These are phyloP conservation scores for Oryzaephilus surinamensis DNA, from an alignment of 1,140 invertebrate genomes.

Conservation along the genomic window DNA sequence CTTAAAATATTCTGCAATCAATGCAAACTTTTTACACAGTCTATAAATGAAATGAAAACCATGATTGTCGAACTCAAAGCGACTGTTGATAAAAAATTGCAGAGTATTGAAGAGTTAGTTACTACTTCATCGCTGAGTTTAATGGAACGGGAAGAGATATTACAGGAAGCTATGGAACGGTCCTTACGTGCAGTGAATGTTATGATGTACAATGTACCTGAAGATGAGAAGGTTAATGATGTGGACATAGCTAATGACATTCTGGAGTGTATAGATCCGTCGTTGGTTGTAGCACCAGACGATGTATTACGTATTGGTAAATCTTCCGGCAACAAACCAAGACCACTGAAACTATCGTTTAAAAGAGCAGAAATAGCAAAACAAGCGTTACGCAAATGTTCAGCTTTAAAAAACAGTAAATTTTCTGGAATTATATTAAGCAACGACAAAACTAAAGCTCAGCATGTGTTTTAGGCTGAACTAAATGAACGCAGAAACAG, in stretches of 20 bases:
- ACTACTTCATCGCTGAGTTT: no score
- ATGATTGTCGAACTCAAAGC: no score
- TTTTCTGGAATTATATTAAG: neutral
- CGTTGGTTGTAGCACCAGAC: neutral
- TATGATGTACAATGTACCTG: no score
- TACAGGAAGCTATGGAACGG: neutral
- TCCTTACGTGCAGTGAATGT: neutral
- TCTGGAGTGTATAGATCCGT: neutral
- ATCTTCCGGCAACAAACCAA: neutral
- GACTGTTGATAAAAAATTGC: no score
- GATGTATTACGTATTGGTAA: neutral
- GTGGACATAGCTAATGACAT: neutral
- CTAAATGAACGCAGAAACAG: neutral
- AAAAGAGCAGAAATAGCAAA: neutral
- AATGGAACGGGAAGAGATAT: neutral
- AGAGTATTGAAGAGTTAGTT: no score
- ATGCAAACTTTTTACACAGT: no score
- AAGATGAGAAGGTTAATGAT: neutral
- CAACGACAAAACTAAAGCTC: neutral
- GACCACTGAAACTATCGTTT: neutral
- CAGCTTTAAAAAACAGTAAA: no score
- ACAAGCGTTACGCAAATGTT: neutral
- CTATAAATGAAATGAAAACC: no score
- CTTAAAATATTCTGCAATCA: no score
- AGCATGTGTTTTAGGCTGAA: neutral